These are phyloP conservation scores for Hymenopus coronatus DNA, from an alignment of 2,888 invertebrate species.

Conservation along the genomic window DNA sequence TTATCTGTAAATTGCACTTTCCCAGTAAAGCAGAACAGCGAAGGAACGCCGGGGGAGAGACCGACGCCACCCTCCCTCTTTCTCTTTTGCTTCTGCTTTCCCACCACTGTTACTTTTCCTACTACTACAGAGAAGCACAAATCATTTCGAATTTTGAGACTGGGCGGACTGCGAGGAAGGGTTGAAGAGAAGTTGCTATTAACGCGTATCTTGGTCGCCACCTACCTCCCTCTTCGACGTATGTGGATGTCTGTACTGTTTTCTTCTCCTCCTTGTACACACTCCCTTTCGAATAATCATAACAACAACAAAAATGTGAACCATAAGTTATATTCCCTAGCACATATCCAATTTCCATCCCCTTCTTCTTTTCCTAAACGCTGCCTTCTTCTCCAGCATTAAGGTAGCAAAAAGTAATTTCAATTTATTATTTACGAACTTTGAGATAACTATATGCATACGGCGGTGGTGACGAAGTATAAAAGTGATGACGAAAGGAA, in stretches of 20 bases:
- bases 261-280: conserved; percentile 19
- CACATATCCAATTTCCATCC: conserved; percentile 5
- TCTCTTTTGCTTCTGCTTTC: not conserved
- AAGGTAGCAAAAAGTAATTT: conserved; percentile 43
- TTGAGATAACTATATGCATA: conserved; percentile 42
- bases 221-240: conserved; percentile 26
- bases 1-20: conserved; percentile 68
- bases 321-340: conserved; percentile 31
- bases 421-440: conserved; percentile 48
- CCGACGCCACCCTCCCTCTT: conserved; percentile 31
- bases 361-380: conserved; percentile 10
- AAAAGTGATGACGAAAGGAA: conserved; percentile 41
- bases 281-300: not conserved
- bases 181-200: conserved; percentile 27
- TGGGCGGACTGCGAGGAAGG: conserved; percentile 26
- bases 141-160: conserved; percentile 36
- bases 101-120: not conserved
- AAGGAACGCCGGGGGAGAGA: conserved; percentile 31
- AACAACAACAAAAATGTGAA: conserved; percentile 28
- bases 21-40: conserved; percentile 45
- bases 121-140: conserved; percentile 31
- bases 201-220: conserved; percentile 31
- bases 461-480: conserved; percentile 29
- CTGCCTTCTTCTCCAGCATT: conserved; percentile 26
- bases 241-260: conserved; percentile 31